Evolutionary conservation across 2,113 vertebrate genomes (phyloP).

Genomic region (Phalacrocorax carbo): DNA sequence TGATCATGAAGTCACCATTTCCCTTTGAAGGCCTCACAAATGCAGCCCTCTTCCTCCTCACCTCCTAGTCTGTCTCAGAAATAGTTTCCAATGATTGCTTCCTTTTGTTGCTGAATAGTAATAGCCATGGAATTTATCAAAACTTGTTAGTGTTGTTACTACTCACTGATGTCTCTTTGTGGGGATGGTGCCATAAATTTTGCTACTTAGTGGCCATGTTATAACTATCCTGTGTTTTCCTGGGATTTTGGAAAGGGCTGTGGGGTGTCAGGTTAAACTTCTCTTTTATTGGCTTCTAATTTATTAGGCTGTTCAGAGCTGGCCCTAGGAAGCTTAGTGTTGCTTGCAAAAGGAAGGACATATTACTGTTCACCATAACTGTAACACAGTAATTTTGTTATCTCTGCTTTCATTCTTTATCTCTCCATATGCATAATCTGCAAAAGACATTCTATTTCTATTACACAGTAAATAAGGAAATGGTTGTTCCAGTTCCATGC

Average conservation of each 20-base stretch:
- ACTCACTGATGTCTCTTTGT: neutral
- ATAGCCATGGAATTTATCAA: neutral
- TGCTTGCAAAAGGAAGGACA: neutral
- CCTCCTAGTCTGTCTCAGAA: neutral
- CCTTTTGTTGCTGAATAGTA: neutral
- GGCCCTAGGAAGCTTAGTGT: neutral
- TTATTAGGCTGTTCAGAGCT: neutral
- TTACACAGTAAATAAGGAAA: slow-evolving; percentile 9
- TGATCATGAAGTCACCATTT: neutral
- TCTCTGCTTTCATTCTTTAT: neutral
- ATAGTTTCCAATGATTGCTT: neutral
- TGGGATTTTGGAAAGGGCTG: neutral
- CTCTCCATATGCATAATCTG: neutral
- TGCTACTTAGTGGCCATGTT: neutral
- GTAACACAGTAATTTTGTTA: neutral
- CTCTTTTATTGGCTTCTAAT: neutral
- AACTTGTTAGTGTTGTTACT: neutral
- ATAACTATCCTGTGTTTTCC: neutral
- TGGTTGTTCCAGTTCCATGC: neutral
- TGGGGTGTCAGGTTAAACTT: neutral
- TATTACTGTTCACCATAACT: neutral
- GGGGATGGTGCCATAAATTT: neutral
- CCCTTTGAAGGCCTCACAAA: neutral
- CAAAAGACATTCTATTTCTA: neutral
- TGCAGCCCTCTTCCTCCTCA: neutral